Evolutionary conservation across 2,797 vertebrate species (phyloP), one percentile per base, ranked within the genome.

Genomic region (Helostoma temminkii): DNA sequence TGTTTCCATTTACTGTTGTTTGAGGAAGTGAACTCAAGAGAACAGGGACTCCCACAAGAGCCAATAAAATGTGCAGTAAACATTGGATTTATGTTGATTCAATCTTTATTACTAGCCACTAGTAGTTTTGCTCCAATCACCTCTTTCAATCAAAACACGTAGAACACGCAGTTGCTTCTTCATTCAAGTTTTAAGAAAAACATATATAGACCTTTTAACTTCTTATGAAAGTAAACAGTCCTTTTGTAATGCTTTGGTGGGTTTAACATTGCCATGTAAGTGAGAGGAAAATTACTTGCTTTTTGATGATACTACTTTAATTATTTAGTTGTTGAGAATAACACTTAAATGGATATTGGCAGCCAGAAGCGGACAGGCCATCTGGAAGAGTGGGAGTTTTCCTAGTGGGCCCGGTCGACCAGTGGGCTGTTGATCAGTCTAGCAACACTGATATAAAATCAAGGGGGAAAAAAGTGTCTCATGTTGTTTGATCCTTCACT

Each of bases 301-400:
- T 72, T 71, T 46, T 52, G 32, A 68, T 52, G 53, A n/a, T 25
- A 11, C 52, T 22, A 59, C 45, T 56, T 79, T 34, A 67, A 36
- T 71, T 61, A 53, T 73, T 77, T 45, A 66, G 73, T 48, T 66
- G 71, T 76, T 82, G 53, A 56, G 39, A 74, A 79, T 62, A 72
- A 80, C 49, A n/a, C 80, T 75, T 61, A 16, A 55, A 68, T 32
- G 50, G 41, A 77, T 82, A 56, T 74, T 87, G 81, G 85, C 84
- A 81, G 54, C 47, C 62, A 60, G 28, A 76, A 57, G 69, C 72
- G 83, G 80, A 89, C 87, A 57, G 57, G 64, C 87, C 88, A 89
- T 88, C 87, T 91, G 87, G 88, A 85, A 43, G 73, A 76, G 81
- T 85, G 86, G 84, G 86, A 80, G 88, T 84, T 89, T 78, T 87